Conservation (phyloP, 2,797 vertebrate species). For the Lutjanus campechanus region DNA sequence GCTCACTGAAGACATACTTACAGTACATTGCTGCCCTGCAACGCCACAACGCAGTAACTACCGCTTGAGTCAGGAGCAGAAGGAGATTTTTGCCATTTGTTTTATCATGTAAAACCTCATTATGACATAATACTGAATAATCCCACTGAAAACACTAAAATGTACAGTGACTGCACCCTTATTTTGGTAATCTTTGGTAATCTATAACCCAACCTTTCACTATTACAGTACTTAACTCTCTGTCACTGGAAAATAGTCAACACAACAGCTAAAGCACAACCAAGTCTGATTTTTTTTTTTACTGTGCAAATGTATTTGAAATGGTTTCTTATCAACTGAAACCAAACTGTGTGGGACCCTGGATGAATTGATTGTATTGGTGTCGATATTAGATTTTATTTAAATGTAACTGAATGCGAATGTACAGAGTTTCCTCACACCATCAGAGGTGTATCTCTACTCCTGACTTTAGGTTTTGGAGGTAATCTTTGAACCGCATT, state of each 20-base stretch:
- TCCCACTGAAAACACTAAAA: background rate
- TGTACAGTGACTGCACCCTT: background rate
- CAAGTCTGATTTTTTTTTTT: background rate
- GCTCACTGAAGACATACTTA: background rate
- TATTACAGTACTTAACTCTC: background rate
- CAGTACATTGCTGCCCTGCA: background rate
- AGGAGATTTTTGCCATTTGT: background rate
- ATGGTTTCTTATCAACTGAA: background rate
- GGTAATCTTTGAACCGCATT: too few relatives aligned
- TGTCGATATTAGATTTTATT: background rate
- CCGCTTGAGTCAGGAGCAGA: background rate
- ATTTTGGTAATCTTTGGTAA: too few relatives aligned
- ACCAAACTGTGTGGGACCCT: background rate
- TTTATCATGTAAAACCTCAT: background rate
- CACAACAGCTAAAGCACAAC: background rate
- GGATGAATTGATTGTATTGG: too few relatives aligned
- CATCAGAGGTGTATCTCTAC: background rate
- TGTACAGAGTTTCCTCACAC: too few relatives aligned
- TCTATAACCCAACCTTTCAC: background rate
- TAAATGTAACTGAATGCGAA: background rate
- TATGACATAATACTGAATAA: background rate
- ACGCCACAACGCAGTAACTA: background rate
- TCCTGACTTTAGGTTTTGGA: too few relatives aligned
- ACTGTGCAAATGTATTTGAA: background rate
- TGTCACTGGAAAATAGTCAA: too few relatives aligned